Evolutionary conservation across 2,888 invertebrate genomes (phyloP).

Genomic region (Caenorhabditis angaria): DNA sequence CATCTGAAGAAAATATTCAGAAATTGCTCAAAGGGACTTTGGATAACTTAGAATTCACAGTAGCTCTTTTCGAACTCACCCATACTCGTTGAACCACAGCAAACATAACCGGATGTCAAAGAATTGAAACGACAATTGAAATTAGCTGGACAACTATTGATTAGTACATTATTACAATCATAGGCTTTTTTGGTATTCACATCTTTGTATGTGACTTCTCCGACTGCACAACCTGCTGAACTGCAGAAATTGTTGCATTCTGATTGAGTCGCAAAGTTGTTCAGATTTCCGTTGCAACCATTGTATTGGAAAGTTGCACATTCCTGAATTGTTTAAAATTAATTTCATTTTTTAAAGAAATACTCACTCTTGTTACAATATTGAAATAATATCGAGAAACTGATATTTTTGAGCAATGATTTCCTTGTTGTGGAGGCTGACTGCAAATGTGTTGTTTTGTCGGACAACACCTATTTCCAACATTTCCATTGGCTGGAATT

Average conservation of each 20-base stretch:
- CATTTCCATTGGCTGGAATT: conserved; percentile 56
- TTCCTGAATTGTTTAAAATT: conserved; percentile 20
- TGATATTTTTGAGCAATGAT: conserved; percentile 62
- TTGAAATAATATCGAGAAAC: conserved; percentile 58
- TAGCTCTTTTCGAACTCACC: too few relatives aligned
- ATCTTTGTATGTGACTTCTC: conserved; percentile 67
- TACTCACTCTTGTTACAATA: conserved; percentile 46
- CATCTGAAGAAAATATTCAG: conserved; percentile 47
- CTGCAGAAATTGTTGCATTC: conserved; percentile 69
- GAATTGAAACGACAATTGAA: conserved; percentile 64
- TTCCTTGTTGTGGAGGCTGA: conserved; percentile 67
- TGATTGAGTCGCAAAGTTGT: conserved; percentile 60
- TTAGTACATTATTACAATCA: conserved; percentile 55
- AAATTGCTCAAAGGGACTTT: too few relatives aligned
- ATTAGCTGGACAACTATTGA: conserved; percentile 66
- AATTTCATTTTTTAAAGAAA: background rate
- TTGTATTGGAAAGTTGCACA: conserved; percentile 60
- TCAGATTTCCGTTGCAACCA: conserved; percentile 64
- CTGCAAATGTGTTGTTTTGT: conserved; percentile 68
- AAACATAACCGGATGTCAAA: conserved; percentile 60
- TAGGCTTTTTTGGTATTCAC: conserved; percentile 59
- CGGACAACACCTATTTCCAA: conserved; percentile 66
- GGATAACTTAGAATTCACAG: too few relatives aligned
- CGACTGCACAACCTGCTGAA: conserved; percentile 65
- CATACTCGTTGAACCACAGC: conserved; percentile 65